Percentiles rank a stretch among this genome's conserved stretches.
Evolutionary conservation across 2,888 invertebrate genomes (phyloP).

Genomic region (Tipula unca): DNA sequence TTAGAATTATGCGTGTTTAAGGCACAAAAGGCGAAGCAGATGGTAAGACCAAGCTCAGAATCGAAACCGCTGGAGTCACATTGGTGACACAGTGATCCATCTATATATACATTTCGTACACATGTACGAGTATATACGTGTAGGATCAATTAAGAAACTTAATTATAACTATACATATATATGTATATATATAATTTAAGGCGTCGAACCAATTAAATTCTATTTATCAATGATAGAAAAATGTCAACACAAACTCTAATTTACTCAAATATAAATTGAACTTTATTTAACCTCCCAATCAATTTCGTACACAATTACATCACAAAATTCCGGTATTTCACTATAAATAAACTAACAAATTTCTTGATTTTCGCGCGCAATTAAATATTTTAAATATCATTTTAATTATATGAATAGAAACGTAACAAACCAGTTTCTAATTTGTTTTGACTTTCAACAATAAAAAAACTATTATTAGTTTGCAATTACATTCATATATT

Average conservation of each 20-base stretch:
- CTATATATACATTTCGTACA: no score
- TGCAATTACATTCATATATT: neutral
- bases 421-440: neutral
- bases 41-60: no score
- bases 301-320: neutral
- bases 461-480: neutral
- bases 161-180: no score
- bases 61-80: no score
- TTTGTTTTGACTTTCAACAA: neutral
- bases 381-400: neutral
- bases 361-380: neutral
- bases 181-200: no score
- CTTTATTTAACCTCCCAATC: neutral
- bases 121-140: no score
- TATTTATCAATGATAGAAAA: neutral
- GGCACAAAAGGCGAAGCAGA: no score
- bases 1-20: no score
- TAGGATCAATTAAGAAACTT: no score
- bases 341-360: neutral
- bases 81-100: no score
- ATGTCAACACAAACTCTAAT: neutral
- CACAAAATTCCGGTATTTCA: neutral
- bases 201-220: neutral
- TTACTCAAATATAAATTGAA: neutral
- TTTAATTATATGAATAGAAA: neutral